Evolutionary conservation across 2,888 invertebrate species (phyloP).

Genomic region (Leptothorax acervorum): DNA sequence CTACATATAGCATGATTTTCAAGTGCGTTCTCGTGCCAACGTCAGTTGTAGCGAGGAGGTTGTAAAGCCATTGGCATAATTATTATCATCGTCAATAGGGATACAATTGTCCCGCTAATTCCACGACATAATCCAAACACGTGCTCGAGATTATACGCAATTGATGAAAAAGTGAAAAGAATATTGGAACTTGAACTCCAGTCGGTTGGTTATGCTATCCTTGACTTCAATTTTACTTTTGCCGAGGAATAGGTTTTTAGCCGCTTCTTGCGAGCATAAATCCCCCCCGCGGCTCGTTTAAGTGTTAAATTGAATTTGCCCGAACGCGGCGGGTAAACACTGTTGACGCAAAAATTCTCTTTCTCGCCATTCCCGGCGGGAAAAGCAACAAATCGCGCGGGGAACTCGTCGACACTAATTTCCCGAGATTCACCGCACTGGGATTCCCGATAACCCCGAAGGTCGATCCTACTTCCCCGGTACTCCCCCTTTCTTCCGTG

Average conservation of each 20-base stretch:
- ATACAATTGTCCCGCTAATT: not conserved
- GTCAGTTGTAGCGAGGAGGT: constrained; percentile 10
- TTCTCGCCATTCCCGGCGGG: constrained; percentile 3
- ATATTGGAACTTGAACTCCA: not conserved
- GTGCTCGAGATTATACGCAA: not conserved
- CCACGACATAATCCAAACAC: not conserved
- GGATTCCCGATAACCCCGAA: constrained; percentile 63
- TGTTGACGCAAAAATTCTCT: constrained; percentile 32
- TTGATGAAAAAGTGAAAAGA: not conserved
- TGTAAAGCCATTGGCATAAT: constrained; percentile 21
- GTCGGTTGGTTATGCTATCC: not conserved
- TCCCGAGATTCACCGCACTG: constrained; percentile 68
- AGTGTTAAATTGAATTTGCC: constrained; percentile 42
- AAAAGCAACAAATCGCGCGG: constrained; percentile 55
- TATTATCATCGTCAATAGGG: not conserved
- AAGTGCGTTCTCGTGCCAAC: constrained; percentile 24
- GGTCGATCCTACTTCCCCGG: constrained; percentile 56
- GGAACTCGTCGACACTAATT: constrained; percentile 67
- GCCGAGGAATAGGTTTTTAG: not conserved
- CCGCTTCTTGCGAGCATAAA: not conserved
- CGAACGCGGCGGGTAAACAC: constrained; percentile 24
- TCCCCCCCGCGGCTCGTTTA: not conserved
- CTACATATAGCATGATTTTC: constrained; percentile 16
- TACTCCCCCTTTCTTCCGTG: constrained; percentile 7
- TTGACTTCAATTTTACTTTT: constrained; percentile 10